These are phyloP conservation scores for Bos indicus DNA, from an alignment of 2,113 vertebrate species.

Conservation along the genomic window DNA sequence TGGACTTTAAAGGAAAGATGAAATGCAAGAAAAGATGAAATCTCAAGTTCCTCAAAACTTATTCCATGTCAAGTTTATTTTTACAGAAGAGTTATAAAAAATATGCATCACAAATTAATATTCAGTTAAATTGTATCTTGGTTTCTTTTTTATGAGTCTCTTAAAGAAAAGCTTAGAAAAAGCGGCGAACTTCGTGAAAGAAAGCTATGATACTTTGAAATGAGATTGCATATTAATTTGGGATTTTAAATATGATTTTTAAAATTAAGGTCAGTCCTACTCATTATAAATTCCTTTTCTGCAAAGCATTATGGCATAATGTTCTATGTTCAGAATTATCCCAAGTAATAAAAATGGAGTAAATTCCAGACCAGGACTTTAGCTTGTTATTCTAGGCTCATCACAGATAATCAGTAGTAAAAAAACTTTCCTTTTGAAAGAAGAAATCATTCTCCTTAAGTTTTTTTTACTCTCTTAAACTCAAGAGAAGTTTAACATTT, in stretches of 20 bases:
- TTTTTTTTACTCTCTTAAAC: constrained; percentile 38
- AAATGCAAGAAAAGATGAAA: constrained; percentile 24
- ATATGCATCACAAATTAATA: constrained; percentile 29
- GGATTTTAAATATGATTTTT: constrained; percentile 36
- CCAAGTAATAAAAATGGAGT: neutral
- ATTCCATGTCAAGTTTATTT: constrained; percentile 21
- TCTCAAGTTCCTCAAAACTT: constrained; percentile 22
- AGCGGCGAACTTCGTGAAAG: constrained; percentile 6
- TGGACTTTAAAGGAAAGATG: constrained; percentile 25
- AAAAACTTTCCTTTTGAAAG: neutral
- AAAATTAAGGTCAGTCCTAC: neutral
- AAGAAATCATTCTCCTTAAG: neutral
- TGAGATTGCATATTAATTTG: constrained; percentile 32
- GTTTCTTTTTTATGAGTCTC: constrained; percentile 27
- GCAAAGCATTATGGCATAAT: constrained; percentile 5
- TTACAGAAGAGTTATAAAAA: constrained; percentile 18
- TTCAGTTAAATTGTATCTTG: constrained; percentile 36
- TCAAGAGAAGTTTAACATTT: constrained; percentile 27
- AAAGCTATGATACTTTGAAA: constrained; percentile 23
- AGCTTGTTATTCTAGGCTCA: constrained; percentile 21
- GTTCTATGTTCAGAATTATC: constrained; percentile 41
- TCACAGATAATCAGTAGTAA: constrained; percentile 19
- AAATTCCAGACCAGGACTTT: constrained; percentile 2
- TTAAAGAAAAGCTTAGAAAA: constrained; percentile 33
- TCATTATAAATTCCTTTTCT: constrained; percentile 44